A percentile compares a stretch with the other conserved stretches of the same genome.
These are phyloP conservation scores for Zapornia atra DNA, from an alignment of 2,113 vertebrate species.

Conservation along the genomic window DNA sequence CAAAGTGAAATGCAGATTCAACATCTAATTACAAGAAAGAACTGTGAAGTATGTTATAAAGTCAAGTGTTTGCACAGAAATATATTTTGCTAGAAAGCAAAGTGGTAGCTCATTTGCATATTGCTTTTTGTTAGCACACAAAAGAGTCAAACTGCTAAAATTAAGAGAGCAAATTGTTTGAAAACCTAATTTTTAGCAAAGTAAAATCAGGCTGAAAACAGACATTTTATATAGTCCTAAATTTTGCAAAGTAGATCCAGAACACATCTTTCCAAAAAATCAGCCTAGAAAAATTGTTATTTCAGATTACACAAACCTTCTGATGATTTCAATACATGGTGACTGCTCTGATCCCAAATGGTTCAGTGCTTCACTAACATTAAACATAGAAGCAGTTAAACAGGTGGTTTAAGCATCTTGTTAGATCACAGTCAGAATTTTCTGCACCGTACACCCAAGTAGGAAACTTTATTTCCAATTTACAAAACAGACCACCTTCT, in stretches of 20 bases:
- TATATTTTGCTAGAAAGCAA: conserved; percentile 74
- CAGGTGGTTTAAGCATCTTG: not conserved
- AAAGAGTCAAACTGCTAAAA: conserved; percentile 73
- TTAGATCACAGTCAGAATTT: not conserved
- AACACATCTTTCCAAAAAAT: not conserved
- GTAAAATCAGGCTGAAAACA: conserved; percentile 59
- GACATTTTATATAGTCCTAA: conserved; percentile 33
- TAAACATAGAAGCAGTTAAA: not conserved
- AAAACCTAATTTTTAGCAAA: conserved; percentile 73
- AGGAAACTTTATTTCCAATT: not conserved
- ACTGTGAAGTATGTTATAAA: conserved; percentile 63
- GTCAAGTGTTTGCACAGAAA: conserved; percentile 76
- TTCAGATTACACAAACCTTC: not conserved
- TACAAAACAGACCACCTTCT: not conserved
- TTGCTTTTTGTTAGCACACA: conserved; percentile 73
- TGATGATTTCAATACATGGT: not conserved
- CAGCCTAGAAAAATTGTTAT: not conserved
- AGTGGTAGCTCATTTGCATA: conserved; percentile 73
- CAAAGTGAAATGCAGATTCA: conserved; percentile 70
- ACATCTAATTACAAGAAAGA: conserved; percentile 67
- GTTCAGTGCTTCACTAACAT: not conserved
- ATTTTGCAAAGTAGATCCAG: conserved; percentile 8
- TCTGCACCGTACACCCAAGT: not conserved
- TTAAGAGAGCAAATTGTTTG: conserved; percentile 74
- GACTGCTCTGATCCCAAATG: not conserved